Conservation (phyloP, 2,797 vertebrate genomes). For the Microctenopoma steveboyesi region DNA sequence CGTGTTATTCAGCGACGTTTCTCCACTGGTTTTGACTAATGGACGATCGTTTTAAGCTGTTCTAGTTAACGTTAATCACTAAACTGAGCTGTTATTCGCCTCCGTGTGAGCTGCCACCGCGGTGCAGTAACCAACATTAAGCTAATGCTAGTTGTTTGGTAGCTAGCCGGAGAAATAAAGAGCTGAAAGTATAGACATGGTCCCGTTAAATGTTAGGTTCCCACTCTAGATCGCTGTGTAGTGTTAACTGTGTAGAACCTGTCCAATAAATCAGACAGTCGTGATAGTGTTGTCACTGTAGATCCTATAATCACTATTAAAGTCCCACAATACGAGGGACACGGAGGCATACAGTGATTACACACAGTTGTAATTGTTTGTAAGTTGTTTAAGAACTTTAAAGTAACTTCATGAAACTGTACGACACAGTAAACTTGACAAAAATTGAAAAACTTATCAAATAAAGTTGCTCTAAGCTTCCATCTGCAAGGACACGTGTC, state of each 20-base stretch:
- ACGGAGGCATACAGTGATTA: no score
- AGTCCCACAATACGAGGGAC: no score
- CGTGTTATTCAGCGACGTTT: background rate
- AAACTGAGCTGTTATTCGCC: background rate
- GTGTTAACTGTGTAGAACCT: background rate
- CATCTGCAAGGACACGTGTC: constrained; percentile 6
- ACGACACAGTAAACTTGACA: no score
- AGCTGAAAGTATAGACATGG: no score
- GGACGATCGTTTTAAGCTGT: no score
- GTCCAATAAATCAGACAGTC: background rate
- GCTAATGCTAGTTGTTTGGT: constrained; percentile 8
- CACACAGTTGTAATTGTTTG: no score
- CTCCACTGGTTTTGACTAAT: background rate
- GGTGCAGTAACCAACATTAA: background rate
- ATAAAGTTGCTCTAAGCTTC: constrained; percentile 4
- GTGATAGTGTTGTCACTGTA: no score
- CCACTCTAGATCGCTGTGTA: constrained; percentile 6
- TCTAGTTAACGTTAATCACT: background rate
- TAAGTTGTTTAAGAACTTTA: no score
- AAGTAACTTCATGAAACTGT: no score
- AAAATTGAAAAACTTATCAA: background rate
- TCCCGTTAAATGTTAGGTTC: constrained; percentile 1
- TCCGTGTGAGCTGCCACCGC: background rate
- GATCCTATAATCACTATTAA: no score
- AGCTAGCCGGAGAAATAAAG: background rate